Base-by-base conservation (phyloP, 2,888 invertebrate species). In the Caradrina kadenii region DNA sequence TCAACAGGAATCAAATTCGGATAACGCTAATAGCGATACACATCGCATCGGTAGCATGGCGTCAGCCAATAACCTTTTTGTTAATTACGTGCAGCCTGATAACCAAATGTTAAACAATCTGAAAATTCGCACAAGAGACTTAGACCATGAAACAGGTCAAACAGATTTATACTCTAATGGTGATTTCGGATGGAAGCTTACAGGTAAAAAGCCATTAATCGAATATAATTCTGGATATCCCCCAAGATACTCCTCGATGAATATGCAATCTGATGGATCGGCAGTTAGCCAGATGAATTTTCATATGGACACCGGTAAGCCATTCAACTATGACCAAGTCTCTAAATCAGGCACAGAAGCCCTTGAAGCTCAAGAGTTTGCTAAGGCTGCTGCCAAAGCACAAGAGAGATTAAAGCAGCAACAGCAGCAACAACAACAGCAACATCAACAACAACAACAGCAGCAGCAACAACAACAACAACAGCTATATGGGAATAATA, bases 141-240 rank as follows among this genome's bases (percentile, higher is more conserved):
- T 88, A 13, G 94, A 95, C 54, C 91, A 90, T 62, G 93, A 93
- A 77, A 88, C 87, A 8, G 87, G 87, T 48, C 93, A 93, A 69
- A 80, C 89, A 63, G 91, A 90, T 17, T 80, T 87, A 45, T 96
- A 96, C 76, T 94, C 96, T 0, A 93, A 94, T 64, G 96, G 96
- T 15, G 96, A 96, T 79, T 96, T 93, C 80, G 96, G 96, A 1
- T 96, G 96, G 96, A 96, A 94, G 84, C 68, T 96, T 26, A 86
- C 89, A 5, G 93, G 91, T n/a, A 95, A 93, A 81, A 96, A 93
- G 73, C 87, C 91, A 35, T 75, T 84, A n/a, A 76, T 80, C 53
- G 93, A 94, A 56, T 91, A 90, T 64, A 84, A 89, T 39, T 75
- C 89, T 31, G 86, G 83, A 53, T 93, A 86, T 77, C 91, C 89